Conservation (phyloP, 2,888 invertebrate genomes). For the Heliconius ethilla region DNA sequence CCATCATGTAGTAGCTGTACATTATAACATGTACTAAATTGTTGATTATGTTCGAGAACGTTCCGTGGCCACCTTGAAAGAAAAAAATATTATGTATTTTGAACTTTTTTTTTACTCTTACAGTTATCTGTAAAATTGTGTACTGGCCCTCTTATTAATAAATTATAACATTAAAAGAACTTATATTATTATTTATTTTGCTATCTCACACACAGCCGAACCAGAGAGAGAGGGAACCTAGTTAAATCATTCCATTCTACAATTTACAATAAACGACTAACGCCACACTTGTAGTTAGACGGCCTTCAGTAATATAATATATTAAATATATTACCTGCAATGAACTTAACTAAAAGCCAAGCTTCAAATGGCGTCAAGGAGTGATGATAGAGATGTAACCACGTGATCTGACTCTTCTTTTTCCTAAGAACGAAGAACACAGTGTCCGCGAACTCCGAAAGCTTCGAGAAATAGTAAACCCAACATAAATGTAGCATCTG, state of each 20-base stretch:
- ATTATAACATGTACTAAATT: constrained; percentile 93
- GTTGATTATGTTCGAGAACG: constrained; percentile 93
- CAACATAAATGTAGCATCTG: constrained; percentile 93
- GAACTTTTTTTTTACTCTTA: no score
- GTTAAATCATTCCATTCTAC: no score
- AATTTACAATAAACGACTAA: no score
- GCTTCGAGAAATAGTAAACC: constrained; percentile 95
- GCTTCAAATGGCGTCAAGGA: constrained; percentile 89
- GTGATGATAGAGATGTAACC: constrained; percentile 93
- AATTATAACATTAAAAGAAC: no score
- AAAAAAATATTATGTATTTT: background rate
- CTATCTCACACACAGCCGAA: no score
- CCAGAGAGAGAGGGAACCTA: no score
- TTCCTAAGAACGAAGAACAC: constrained; percentile 92
- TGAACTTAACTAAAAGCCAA: constrained; percentile 89
- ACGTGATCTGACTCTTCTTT: constrained; percentile 91
- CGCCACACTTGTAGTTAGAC: no score
- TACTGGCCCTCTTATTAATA: no score
- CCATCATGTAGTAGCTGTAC: constrained; percentile 93
- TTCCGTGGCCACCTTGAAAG: constrained; percentile 90
- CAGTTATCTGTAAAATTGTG: no score
- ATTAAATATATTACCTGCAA: constrained; percentile 80
- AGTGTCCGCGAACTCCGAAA: constrained; percentile 93
- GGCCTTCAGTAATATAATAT: background rate
- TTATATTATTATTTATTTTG: no score